A percentile compares a stretch with the other conserved stretches of the same genome.
Conservation (phyloP, 2,797 vertebrate genomes). For the Harpagifer antarcticus region DNA sequence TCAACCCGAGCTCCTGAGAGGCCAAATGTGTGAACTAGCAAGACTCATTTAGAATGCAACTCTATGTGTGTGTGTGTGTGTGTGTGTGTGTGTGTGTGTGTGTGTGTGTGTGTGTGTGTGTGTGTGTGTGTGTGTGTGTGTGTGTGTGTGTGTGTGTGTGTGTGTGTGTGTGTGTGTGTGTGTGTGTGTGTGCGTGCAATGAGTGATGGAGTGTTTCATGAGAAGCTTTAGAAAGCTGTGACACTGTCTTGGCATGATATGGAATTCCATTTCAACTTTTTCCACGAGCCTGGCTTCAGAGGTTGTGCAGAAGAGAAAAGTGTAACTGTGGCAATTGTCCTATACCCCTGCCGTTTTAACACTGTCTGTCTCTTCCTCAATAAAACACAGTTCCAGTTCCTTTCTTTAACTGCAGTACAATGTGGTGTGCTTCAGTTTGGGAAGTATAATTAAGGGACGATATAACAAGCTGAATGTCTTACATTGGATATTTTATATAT, state of each 20-base stretch:
- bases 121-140: no score
- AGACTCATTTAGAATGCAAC: slow-evolving; percentile 29
- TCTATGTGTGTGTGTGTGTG: slow-evolving; percentile 10
- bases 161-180: no score
- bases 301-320: slow-evolving; percentile 23
- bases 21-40: slow-evolving; percentile 36
- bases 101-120: no score
- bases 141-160: no score
- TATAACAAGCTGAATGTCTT: not conserved
- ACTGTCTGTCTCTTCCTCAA: slow-evolving; percentile 41
- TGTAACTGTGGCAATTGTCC: slow-evolving; percentile 45
- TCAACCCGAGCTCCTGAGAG: slow-evolving; percentile 17
- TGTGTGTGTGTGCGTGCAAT: not conserved
- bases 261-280: slow-evolving; percentile 65
- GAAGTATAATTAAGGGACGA: not conserved
- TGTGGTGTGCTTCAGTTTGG: slow-evolving; percentile 43
- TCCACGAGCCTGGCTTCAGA: slow-evolving; percentile 49
- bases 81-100: no score
- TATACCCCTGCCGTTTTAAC: slow-evolving; percentile 37
- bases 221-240: slow-evolving; percentile 45
- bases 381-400: slow-evolving; percentile 20
- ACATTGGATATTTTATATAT: slow-evolving; percentile 18
- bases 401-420: slow-evolving; percentile 17
- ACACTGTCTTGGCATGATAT: slow-evolving; percentile 59
- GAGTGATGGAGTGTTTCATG: slow-evolving; percentile 31